Conservation (phyloP, 2,888 invertebrate genomes). For the Tetragnatha montana region DNA sequence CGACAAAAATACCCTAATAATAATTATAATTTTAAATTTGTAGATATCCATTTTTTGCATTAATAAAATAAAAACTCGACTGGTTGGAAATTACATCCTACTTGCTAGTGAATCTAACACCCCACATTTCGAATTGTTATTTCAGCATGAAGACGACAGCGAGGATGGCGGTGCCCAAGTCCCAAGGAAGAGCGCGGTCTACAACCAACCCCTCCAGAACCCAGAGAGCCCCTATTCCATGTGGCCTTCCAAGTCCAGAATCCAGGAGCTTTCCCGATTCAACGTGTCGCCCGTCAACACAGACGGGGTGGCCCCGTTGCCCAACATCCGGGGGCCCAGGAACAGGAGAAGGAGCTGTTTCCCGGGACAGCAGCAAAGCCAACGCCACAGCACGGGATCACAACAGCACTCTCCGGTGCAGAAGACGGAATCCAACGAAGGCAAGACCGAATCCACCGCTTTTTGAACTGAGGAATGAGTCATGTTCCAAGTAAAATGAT, state of each 20-base stretch:
- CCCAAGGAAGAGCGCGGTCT: conserved; percentile 58
- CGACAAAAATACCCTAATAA: no score
- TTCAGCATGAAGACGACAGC: conserved; percentile 41
- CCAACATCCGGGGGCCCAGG: conserved; percentile 42
- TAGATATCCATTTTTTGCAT: no score
- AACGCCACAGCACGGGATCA: neutral
- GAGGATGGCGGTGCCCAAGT: conserved; percentile 29
- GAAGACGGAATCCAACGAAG: conserved; percentile 24
- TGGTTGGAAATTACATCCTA: no score
- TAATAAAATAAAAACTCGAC: no score
- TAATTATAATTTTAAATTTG: no score
- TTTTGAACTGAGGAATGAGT: conserved; percentile 15
- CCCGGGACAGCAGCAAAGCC: conserved; percentile 40
- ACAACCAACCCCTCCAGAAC: conserved; percentile 53
- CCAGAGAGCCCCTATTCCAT: conserved; percentile 55
- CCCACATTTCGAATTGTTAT: no score
- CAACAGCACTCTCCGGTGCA: conserved; percentile 4
- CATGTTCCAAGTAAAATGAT: neutral
- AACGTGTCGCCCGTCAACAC: conserved; percentile 52
- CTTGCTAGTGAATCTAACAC: no score
- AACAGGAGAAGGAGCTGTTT: conserved; percentile 47
- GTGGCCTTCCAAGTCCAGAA: conserved; percentile 56
- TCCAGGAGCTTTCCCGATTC: conserved; percentile 58
- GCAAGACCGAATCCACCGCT: conserved; percentile 47
- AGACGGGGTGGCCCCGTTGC: conserved; percentile 48